Evolutionary conservation across 2,797 vertebrate species (phyloP).

Genomic region (Darevskia nairensis): DNA sequence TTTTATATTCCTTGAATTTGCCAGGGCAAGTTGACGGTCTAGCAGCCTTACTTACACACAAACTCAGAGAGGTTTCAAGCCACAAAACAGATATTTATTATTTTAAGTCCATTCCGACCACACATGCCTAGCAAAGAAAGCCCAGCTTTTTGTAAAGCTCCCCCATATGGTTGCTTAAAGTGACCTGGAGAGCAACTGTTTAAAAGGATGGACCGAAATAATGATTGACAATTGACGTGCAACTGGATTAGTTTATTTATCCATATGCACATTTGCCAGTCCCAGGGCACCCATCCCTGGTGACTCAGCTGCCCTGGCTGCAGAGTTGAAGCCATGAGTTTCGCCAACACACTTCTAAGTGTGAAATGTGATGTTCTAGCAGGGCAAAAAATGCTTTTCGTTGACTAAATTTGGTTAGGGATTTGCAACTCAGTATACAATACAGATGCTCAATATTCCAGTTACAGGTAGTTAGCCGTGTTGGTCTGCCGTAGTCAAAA

Average conservation of each 20-base stretch:
- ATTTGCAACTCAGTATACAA: neutral
- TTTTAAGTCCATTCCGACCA: neutral
- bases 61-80: neutral
- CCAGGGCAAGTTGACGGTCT: neutral
- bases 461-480: too few relatives aligned
- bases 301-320: neutral
- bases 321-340: neutral
- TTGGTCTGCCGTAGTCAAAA: too few relatives aligned
- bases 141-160: neutral
- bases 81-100: too few relatives aligned
- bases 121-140: neutral
- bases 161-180: neutral
- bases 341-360: neutral
- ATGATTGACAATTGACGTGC: neutral
- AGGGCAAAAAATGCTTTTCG: neutral
- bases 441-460: neutral
- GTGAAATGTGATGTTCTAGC: neutral
- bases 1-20: neutral
- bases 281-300: neutral
- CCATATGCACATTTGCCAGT: neutral
- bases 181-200: neutral
- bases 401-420: neutral
- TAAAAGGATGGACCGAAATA: neutral
- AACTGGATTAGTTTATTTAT: too few relatives aligned
- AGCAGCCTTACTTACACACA: neutral